phyloP scores from a whole-genome alignment of 1,140 invertebrate genomes.

The Heliconius nattereri region DNA sequence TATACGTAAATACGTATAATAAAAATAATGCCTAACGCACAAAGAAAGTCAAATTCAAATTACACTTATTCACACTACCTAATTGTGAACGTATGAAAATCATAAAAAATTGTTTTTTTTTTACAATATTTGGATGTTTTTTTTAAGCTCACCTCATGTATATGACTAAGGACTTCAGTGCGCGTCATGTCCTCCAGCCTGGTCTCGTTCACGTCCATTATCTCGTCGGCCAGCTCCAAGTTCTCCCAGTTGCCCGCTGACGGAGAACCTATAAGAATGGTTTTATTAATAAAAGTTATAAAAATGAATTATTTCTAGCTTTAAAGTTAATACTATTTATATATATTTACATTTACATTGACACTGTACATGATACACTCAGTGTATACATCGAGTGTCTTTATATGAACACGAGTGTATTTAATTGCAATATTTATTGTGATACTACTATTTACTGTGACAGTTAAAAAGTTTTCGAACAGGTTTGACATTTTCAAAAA shows the following conservation, averaged over 20 bases:
- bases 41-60: no score
- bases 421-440: no score
- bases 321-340: neutral
- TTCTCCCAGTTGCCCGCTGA: slow-evolving; percentile 96
- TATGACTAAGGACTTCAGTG: slow-evolving; percentile 94
- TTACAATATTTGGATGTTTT: neutral
- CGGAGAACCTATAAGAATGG: slow-evolving; percentile 73
- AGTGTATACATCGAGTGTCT: no score
- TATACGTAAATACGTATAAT: no score
- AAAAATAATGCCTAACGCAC: no score
- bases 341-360: neutral
- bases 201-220: slow-evolving; percentile 96
- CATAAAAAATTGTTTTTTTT: no score
- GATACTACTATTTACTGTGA: no score
- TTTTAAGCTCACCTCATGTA: slow-evolving; percentile 90
- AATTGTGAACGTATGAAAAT: no score
- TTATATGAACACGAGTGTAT: no score
- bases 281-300: neutral
- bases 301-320: neutral
- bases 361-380: neutral
- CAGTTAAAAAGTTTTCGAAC: no score
- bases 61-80: no score
- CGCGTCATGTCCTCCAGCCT: slow-evolving; percentile 93
- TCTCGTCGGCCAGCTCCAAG: slow-evolving; percentile 96
- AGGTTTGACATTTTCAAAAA: no score